Evolutionary conservation across 2,797 vertebrate species (phyloP).

Genomic region (Denticeps clupeoides): DNA sequence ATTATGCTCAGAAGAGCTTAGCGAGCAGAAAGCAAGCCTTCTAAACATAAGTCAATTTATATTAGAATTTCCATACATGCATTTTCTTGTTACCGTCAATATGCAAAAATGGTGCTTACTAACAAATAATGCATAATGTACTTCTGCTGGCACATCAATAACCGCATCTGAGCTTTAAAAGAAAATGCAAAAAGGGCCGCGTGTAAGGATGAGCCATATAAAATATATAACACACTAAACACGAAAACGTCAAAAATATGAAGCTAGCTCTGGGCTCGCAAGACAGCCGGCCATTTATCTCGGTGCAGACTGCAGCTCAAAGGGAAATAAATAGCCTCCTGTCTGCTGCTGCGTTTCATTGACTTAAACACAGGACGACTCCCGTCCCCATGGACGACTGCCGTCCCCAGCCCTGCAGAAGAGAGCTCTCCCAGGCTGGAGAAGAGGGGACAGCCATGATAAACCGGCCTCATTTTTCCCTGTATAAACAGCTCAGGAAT

Average conservation of each 20-base stretch:
- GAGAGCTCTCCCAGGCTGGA: constrained; percentile 20
- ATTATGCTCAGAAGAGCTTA: constrained; percentile 93
- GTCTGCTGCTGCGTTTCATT: constrained; percentile 57
- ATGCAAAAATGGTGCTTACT: constrained; percentile 98
- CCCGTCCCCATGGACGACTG: constrained; percentile 45
- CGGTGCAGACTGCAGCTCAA: constrained; percentile 40
- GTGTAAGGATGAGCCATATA: constrained; percentile 55
- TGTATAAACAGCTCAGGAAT: not conserved
- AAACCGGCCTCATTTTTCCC: too few relatives aligned
- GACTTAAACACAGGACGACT: constrained; percentile 59
- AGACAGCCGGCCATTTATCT: constrained; percentile 66
- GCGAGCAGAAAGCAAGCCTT: constrained; percentile 78
- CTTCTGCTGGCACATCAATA: constrained; percentile 85
- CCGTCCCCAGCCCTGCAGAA: constrained; percentile 40
- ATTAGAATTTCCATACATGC: constrained; percentile 99
- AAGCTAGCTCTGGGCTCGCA: constrained; percentile 57
- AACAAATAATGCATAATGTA: constrained; percentile 99
- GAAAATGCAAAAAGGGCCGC: constrained; percentile 73
- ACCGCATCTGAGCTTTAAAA: constrained; percentile 88
- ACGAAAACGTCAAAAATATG: constrained; percentile 72
- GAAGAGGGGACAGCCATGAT: constrained; percentile 8
- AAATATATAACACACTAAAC: constrained; percentile 70
- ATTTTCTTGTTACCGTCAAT: constrained; percentile 99
- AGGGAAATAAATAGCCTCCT: constrained; percentile 61
- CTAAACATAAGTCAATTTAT: constrained; percentile 98